Evolutionary conservation across 2,113 vertebrate species (phyloP).

Genomic region (Hemicordylus capensis): DNA sequence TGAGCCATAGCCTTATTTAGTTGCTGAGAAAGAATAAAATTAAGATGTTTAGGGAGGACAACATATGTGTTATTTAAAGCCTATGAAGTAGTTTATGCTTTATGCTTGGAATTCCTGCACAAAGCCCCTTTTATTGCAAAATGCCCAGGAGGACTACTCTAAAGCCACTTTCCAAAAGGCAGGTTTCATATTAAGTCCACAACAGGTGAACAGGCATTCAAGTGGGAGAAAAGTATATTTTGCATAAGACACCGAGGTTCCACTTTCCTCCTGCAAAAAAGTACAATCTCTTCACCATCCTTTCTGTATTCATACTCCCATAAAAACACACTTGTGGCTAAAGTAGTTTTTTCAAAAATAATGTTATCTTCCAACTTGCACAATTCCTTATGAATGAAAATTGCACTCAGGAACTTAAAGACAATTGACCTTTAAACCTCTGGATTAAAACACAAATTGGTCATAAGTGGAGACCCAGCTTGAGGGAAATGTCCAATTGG

Average conservation of each 20-base stretch:
- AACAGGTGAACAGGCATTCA: conserved; percentile 1
- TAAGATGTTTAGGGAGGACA: background rate
- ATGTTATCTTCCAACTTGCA: conserved; percentile 3
- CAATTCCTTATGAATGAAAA: background rate
- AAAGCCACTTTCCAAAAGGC: background rate
- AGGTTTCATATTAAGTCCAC: conserved; percentile 22
- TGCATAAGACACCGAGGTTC: background rate
- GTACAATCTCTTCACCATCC: background rate
- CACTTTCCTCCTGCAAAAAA: background rate
- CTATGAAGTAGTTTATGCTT: fast-evolving
- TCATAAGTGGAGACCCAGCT: conserved; percentile 94
- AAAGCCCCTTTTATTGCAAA: background rate
- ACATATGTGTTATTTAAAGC: background rate
- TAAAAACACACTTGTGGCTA: conserved; percentile 31
- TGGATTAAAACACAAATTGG: conserved; percentile 81
- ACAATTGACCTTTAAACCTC: background rate
- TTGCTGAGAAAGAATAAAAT: background rate
- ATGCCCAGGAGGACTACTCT: background rate
- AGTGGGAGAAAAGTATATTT: conserved; percentile 31
- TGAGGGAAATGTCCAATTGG: conserved; percentile 89
- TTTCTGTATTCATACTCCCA: conserved; percentile 18
- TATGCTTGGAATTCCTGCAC: conserved; percentile 8
- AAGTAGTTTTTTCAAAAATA: conserved; percentile 2
- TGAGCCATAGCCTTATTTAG: background rate
- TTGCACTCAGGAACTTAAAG: background rate